Conservation (phyloP, 53 echinoderm and acorn worm genomes). For the Luidia sarsii region DNA sequence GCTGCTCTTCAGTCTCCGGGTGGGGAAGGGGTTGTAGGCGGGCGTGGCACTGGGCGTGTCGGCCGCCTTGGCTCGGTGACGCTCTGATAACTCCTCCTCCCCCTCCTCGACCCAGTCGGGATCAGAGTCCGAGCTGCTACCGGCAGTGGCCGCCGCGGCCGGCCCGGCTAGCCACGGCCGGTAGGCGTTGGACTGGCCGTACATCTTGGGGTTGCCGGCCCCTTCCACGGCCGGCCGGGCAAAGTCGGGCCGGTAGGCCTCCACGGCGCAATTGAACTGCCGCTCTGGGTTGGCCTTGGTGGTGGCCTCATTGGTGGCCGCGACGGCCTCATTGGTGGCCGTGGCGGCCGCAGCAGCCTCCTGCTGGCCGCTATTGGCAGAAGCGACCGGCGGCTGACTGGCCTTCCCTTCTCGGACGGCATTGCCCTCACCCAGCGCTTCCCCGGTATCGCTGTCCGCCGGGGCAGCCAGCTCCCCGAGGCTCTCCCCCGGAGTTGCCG, state of each 20-base stretch:
- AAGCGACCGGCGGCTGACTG: no score
- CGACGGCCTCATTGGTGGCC: conserved; percentile 18
- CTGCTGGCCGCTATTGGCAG: background rate
- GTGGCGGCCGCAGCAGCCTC: conserved; percentile 8
- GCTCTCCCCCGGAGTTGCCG: background rate
- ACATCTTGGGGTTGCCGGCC: conserved; percentile 53
- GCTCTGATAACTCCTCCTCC: background rate
- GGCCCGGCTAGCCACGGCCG: conserved; percentile 36
- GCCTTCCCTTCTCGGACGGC: no score
- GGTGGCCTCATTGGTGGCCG: background rate
- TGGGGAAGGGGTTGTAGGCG: conserved; percentile 86
- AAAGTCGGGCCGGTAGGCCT: conserved; percentile 76
- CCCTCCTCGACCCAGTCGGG: conserved; percentile 19
- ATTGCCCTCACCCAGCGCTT: background rate
- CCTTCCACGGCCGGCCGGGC: conserved; percentile 48
- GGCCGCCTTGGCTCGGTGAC: conserved; percentile 42
- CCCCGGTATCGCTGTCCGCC: background rate
- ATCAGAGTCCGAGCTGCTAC: conserved; percentile 37
- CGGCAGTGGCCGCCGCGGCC: background rate
- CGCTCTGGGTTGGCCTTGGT: conserved; percentile 33
- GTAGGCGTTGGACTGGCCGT: conserved; percentile 55
- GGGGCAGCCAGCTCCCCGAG: background rate
- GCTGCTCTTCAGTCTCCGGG: conserved; percentile 62
- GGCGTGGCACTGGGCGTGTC: conserved; percentile 49
- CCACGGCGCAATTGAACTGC: conserved; percentile 74